phyloP scores from a whole-genome alignment of 30 jellyfish, hydroid and myxozoan species.

The Aurelia aurita region DNA sequence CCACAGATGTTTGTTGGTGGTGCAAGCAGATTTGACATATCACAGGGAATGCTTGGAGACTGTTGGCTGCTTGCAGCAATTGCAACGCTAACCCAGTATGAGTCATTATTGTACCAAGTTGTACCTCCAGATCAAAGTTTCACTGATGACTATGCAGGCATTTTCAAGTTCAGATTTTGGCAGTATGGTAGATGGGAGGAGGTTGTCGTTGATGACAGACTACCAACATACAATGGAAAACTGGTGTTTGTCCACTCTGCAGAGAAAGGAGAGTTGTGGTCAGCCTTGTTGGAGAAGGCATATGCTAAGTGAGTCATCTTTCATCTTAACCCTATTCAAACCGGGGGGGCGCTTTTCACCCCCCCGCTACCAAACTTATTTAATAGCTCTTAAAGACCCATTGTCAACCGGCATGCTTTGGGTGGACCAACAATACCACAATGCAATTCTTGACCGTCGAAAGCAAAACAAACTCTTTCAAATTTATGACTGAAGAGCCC shows the following conservation, averaged over 20 bases:
- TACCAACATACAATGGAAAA: conserved; percentile 91
- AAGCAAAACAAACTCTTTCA: no score
- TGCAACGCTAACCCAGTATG: conserved; percentile 90
- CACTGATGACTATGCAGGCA: conserved; percentile 85
- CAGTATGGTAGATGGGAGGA: conserved; percentile 99
- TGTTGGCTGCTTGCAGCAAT: conserved; percentile 99
- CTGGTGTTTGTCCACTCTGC: conserved; percentile 97
- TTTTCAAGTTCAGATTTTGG: conserved; percentile 92
- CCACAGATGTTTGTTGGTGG: conserved; percentile 98
- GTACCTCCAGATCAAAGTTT: conserved; percentile 95
- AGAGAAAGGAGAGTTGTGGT: conserved; percentile 94
- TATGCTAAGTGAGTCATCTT: conserved; percentile 87
- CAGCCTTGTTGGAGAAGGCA: conserved; percentile 95
- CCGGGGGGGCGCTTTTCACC: no score
- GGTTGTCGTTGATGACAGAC: conserved; percentile 95
- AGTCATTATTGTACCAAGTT: conserved; percentile 87
- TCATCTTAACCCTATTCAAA: no score
- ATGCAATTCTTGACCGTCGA: no score
- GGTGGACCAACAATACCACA: no score
- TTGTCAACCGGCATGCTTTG: no score
- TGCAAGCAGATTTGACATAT: conserved; percentile 96
- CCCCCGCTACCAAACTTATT: no score
- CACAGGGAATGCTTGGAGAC: conserved; percentile 99
- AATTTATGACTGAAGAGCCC: no score
- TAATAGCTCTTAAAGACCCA: no score